These are phyloP conservation scores for Drosophila orosa DNA, from an alignment of 1,140 invertebrate genomes.

Conservation along the genomic window DNA sequence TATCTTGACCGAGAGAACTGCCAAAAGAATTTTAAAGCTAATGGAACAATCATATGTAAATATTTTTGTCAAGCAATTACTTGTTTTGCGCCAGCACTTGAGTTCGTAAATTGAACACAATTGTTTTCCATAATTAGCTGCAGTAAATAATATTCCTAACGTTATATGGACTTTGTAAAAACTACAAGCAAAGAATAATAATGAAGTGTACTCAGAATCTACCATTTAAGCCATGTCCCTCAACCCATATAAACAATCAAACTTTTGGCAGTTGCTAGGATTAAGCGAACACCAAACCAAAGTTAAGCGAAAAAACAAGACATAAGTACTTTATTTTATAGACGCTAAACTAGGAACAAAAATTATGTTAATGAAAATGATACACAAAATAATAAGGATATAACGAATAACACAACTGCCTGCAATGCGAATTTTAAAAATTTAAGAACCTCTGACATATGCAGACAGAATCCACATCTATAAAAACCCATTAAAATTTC, in stretches of 20 bases:
- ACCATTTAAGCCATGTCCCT: constrained; percentile 50
- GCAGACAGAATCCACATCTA: constrained; percentile 24
- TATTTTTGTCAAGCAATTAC: constrained; percentile 37
- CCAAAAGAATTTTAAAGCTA: constrained; percentile 64
- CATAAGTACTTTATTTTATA: constrained; percentile 73
- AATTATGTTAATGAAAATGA: constrained; percentile 20
- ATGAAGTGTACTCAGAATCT: constrained; percentile 52
- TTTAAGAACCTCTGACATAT: constrained; percentile 27
- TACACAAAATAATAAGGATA: constrained; percentile 1
- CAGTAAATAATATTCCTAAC: constrained; percentile 59
- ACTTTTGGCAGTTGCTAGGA: constrained; percentile 63
- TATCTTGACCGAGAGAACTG: constrained; percentile 59
- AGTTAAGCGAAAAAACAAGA: constrained; percentile 47
- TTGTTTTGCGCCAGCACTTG: constrained; percentile 17
- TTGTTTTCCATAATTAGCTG: constrained; percentile 43
- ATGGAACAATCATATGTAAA: constrained; percentile 28
- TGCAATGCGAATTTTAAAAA: constrained; percentile 54
- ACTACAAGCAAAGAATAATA: constrained; percentile 21
- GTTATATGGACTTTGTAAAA: constrained; percentile 63
- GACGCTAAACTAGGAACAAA: constrained; percentile 38
- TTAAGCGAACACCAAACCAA: constrained; percentile 43
- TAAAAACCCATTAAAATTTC: constrained; percentile 46
- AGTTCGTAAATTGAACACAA: constrained; percentile 26
- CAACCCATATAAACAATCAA: constrained; percentile 70
- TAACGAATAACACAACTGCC: constrained; percentile 21